Conservation (phyloP, 2,888 invertebrate genomes). For the Salpingus planirostris region DNA sequence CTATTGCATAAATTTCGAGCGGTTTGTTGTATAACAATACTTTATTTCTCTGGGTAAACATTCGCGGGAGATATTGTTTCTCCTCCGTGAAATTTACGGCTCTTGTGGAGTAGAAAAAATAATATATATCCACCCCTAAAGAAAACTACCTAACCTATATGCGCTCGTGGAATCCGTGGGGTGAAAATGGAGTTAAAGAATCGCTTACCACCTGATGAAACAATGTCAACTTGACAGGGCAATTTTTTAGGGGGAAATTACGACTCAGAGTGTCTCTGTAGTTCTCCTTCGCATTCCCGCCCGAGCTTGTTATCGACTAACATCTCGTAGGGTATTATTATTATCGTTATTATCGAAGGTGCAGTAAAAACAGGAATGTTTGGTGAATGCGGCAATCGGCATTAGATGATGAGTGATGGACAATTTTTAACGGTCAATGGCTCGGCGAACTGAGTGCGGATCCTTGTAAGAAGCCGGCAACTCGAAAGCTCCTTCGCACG, state of each 20-base stretch:
- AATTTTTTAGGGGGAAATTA: too few relatives aligned
- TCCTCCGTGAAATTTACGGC: slow-evolving; percentile 15
- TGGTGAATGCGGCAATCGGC: slow-evolving; percentile 4
- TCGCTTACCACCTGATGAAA: too few relatives aligned
- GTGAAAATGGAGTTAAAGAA: too few relatives aligned
- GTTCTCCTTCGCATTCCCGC: too few relatives aligned
- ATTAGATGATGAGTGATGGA: slow-evolving; percentile 22
- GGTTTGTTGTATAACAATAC: slow-evolving; percentile 9
- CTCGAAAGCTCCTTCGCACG: slow-evolving; percentile 20
- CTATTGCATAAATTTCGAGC: slow-evolving; percentile 16
- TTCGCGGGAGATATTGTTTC: slow-evolving; percentile 11
- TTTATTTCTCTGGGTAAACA: slow-evolving; percentile 15
- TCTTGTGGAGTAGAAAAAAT: too few relatives aligned
- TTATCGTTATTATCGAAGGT: not conserved
- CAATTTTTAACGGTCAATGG: slow-evolving; percentile 28
- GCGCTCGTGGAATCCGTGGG: too few relatives aligned
- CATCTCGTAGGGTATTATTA: too few relatives aligned
- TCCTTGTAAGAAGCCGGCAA: slow-evolving; percentile 25
- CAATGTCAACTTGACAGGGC: too few relatives aligned
- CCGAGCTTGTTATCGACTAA: too few relatives aligned
- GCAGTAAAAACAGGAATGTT: not conserved
- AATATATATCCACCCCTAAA: too few relatives aligned
- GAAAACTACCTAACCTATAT: too few relatives aligned
- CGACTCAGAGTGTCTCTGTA: too few relatives aligned
- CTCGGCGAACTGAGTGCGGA: slow-evolving; percentile 28